phyloP scores from a whole-genome alignment of 2,888 invertebrate species.

The Dicyrtoma fusca region DNA sequence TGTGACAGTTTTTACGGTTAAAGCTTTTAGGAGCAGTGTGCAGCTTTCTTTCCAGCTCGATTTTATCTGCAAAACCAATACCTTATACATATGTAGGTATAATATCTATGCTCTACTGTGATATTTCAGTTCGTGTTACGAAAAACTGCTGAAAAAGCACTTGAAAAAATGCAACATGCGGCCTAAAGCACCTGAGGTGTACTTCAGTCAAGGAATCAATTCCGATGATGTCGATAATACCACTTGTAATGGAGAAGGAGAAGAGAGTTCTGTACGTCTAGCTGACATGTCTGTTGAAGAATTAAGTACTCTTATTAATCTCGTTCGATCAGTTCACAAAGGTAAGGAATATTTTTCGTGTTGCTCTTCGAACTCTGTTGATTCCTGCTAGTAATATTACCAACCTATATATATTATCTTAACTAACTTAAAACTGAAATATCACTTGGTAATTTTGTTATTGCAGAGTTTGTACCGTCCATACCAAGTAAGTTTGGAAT shows the following conservation, averaged over 20 bases:
- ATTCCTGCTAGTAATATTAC: neutral
- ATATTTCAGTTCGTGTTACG: slow-evolving; percentile 59
- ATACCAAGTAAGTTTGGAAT: slow-evolving; percentile 56
- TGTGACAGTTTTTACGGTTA: neutral
- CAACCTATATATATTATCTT: too few species aligned
- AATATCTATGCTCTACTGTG: neutral
- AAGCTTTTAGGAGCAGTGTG: too few species aligned
- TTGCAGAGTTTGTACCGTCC: slow-evolving; percentile 44
- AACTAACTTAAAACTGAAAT: too few species aligned
- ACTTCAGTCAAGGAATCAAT: slow-evolving; percentile 45
- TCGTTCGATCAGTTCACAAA: slow-evolving; percentile 45
- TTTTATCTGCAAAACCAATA: neutral
- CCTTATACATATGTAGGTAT: neutral
- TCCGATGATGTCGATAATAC: neutral
- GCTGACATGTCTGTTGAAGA: slow-evolving; percentile 48
- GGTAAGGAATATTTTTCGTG: slow-evolving; percentile 45
- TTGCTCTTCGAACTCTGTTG: neutral
- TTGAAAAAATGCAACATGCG: slow-evolving; percentile 60
- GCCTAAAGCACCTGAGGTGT: slow-evolving; percentile 51
- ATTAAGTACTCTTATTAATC: slow-evolving; percentile 48
- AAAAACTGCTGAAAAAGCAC: slow-evolving; percentile 59
- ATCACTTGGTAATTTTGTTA: too few species aligned
- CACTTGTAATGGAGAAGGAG: slow-evolving; percentile 2
- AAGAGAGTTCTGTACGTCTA: neutral
- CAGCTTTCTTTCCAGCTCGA: too few species aligned